A percentile compares a stretch with the other conserved stretches of the same genome.
These are phyloP conservation scores for Eretmocerus hayati DNA, from an alignment of 2,888 invertebrate genomes.

Conservation along the genomic window DNA sequence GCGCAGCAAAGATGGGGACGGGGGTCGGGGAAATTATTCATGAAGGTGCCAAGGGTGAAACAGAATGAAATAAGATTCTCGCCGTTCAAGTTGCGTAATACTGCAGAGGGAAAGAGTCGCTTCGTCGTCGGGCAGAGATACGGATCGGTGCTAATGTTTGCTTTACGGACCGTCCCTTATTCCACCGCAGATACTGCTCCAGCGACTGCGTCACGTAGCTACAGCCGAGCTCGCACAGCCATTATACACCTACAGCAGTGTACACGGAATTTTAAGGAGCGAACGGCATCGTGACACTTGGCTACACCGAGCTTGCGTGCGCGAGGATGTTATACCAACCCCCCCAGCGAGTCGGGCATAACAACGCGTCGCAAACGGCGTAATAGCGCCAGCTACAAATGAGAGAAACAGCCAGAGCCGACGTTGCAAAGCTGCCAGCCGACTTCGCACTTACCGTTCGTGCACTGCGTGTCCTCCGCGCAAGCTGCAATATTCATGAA, in stretches of 20 bases:
- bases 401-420: too few relatives aligned
- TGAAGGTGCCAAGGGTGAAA: slow-evolving; percentile 31
- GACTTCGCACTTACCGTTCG: slow-evolving; percentile 19
- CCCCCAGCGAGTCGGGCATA: not conserved
- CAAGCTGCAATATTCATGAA: slow-evolving; percentile 25
- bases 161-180: slow-evolving; percentile 27
- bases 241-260: slow-evolving; percentile 8
- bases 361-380: not conserved
- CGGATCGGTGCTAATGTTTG: slow-evolving; percentile 33
- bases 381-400: too few relatives aligned
- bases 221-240: too few relatives aligned
- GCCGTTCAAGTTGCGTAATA: slow-evolving; percentile 26
- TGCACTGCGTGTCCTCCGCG: not conserved
- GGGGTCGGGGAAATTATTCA: slow-evolving; percentile 37
- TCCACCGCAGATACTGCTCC: slow-evolving; percentile 17
- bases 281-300: not conserved
- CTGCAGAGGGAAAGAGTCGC: not conserved
- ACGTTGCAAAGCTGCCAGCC: not conserved
- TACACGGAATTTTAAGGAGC: not conserved
- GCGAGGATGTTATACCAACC: too few relatives aligned
- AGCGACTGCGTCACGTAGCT: too few relatives aligned
- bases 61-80: slow-evolving; percentile 34
- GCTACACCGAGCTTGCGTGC: too few relatives aligned
- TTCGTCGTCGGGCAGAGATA: slow-evolving; percentile 23
- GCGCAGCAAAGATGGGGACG: slow-evolving; percentile 28